Percentiles rank a stretch among this genome's conserved stretches.
Evolutionary conservation across 2,113 vertebrate genomes (phyloP).

Genomic region (Esox niger): DNA sequence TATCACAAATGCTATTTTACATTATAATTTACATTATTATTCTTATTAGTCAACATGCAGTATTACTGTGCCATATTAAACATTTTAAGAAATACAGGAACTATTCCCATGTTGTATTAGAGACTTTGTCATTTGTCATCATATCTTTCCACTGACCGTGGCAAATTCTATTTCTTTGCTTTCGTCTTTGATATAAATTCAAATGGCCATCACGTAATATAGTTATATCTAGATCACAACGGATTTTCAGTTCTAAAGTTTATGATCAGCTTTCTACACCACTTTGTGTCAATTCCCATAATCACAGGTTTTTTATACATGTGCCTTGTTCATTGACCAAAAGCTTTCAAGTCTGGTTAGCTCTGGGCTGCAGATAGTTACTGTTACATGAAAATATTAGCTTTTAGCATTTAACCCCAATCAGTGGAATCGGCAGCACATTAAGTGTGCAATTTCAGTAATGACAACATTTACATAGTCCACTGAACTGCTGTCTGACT

Average conservation of each 20-base stretch:
- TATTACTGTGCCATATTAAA: no score
- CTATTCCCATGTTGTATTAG: no score
- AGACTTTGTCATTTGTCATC: no score
- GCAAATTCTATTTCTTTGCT: no score
- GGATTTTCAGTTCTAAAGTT: no score
- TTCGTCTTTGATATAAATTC: no score
- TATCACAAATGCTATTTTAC: neutral
- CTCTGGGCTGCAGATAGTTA: neutral
- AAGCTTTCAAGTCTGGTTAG: neutral
- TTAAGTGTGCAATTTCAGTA: neutral
- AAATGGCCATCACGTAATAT: no score
- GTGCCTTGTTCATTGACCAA: neutral
- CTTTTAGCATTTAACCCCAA: neutral
- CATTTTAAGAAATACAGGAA: no score
- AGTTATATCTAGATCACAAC: no score
- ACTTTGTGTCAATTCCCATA: neutral
- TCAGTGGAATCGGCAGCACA: neutral
- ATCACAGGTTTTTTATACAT: neutral
- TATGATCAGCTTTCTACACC: no score
- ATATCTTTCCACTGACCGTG: no score
- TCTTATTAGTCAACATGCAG: neutral
- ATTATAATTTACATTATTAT: neutral
- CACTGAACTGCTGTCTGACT: neutral
- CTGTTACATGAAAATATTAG: neutral
- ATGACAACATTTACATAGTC: slow-evolving; percentile 3